Evolutionary conservation across 37 sponge, comb jelly and placozoan genomes (phyloP).

Genomic region (Eunapius fragilis): DNA sequence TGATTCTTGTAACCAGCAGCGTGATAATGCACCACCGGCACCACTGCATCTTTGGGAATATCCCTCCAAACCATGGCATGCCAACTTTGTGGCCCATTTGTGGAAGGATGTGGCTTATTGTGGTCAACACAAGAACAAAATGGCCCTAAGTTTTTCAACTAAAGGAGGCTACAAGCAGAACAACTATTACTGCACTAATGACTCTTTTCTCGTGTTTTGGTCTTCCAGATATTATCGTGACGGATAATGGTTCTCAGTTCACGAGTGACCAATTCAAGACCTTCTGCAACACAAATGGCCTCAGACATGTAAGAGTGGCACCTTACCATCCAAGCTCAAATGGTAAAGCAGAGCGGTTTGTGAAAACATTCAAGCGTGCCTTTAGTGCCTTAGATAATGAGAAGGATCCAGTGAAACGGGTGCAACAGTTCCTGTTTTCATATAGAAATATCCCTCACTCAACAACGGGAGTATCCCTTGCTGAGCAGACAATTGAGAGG

Average conservation of each 20-base stretch:
- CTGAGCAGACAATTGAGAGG: not conserved
- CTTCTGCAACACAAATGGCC: conserved; percentile 20
- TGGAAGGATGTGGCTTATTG: conserved; percentile 18
- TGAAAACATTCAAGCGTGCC: conserved; percentile 27
- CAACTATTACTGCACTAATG: not conserved
- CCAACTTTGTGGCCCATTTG: conserved; percentile 18
- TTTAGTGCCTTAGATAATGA: not conserved
- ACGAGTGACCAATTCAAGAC: conserved; percentile 13
- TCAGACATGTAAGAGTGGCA: conserved; percentile 26
- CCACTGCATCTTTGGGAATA: conserved; percentile 20
- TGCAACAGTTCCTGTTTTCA: not conserved
- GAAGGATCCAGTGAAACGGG: not conserved
- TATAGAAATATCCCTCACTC: too few relatives aligned
- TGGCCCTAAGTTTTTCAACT: conserved; percentile 53
- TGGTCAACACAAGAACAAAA: conserved; percentile 41
- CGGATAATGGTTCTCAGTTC: conserved; percentile 62
- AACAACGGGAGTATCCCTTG: too few relatives aligned
- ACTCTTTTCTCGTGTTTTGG: not conserved
- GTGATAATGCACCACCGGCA: not conserved
- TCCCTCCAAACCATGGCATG: conserved; percentile 30
- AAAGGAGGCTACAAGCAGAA: conserved; percentile 6
- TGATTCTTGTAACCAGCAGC: not conserved
- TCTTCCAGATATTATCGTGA: conserved; percentile 16
- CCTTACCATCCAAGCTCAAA: conserved; percentile 46
- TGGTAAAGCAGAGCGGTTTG: conserved; percentile 30